Conservation (phyloP, 2,888 invertebrate genomes). For the Caenorhabditis angaria region DNA sequence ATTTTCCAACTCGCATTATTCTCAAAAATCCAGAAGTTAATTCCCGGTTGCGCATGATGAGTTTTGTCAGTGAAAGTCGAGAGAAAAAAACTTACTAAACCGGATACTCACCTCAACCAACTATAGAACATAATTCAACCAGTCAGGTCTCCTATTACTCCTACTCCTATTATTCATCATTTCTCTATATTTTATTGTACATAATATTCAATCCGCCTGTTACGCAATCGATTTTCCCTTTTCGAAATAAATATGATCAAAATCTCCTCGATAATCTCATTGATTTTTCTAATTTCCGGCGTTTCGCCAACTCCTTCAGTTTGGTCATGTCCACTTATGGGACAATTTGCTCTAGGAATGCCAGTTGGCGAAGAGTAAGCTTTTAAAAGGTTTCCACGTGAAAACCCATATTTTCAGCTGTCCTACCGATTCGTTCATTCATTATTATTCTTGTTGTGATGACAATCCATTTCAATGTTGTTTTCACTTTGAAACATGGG, state of each 20-base stretch:
- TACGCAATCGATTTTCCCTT: constrained; percentile 3
- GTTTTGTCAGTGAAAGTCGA: constrained; percentile 1
- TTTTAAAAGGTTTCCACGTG: not conserved
- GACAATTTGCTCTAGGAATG: constrained; percentile 18
- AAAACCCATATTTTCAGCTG: constrained; percentile 51
- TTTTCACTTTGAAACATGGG: constrained; percentile 69
- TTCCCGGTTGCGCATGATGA: too few species aligned
- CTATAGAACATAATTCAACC: not conserved
- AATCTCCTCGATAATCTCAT: not conserved
- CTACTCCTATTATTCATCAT: not conserved
- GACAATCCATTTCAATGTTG: constrained; percentile 70
- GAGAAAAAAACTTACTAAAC: not conserved
- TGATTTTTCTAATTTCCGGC: not conserved
- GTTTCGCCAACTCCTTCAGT: constrained; percentile 50
- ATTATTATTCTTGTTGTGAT: constrained; percentile 69
- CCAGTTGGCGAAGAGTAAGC: constrained; percentile 56
- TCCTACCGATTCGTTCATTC: constrained; percentile 66
- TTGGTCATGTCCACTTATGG: constrained; percentile 56
- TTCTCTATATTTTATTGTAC: not conserved
- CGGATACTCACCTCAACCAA: not conserved
- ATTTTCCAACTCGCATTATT: too few species aligned
- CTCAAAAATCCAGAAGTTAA: too few species aligned
- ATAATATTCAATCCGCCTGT: not conserved
- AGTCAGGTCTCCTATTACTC: too few species aligned
- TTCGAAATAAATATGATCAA: not conserved